Evolutionary conservation across 2,113 vertebrate species (phyloP), one percentile per base, ranked within the genome.

Genomic region (Delphinus delphis): DNA sequence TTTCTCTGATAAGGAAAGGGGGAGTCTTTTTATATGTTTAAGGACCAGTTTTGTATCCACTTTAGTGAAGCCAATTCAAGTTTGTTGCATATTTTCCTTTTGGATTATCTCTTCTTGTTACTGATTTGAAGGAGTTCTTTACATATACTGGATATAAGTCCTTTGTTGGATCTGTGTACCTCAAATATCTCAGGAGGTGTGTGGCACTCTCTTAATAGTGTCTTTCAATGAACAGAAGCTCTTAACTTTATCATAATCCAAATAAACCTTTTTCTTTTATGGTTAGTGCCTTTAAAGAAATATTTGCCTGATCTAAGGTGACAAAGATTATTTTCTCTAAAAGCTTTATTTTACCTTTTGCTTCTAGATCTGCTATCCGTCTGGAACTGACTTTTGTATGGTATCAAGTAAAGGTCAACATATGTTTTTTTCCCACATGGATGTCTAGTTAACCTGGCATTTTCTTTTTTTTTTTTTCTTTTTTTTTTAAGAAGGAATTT

Each of bases 181-280:
- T 71, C 26, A 53, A 7, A 47, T 88, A 31, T 83, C 81, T 74
- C 23, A 62, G 70, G 44, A 36, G 71, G 2, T 79, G 12, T 74
- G 53, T 79, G 36, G n/a, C 15, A 36, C 21, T 71, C 65, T 89
- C 47, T 77, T 70, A 87, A 47, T 21, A 58, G 12, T 79, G 38
- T 79, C 60, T 92, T 73, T 87, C 47, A 95, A 21, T 88, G 38
- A 91, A 70, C 50, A 96, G 44, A 92, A 92, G 20, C 62, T 89
- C 87, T 84, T 95, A 84, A 67, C 55, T 92, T 92, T 95, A 44
- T 60, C 65, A 71, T 38, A 76, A 89, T 91, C 2, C 8, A 89
- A 38, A 47, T 85, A 90, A 81, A 47, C 15, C 6, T 53, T 73
- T 92, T 92, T 95, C 11, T 92, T 89, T 55, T 76, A 65, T 89